These are phyloP conservation scores for Mizuhopecten yessoensis DNA, from an alignment of 1,140 invertebrate genomes.

Conservation along the genomic window DNA sequence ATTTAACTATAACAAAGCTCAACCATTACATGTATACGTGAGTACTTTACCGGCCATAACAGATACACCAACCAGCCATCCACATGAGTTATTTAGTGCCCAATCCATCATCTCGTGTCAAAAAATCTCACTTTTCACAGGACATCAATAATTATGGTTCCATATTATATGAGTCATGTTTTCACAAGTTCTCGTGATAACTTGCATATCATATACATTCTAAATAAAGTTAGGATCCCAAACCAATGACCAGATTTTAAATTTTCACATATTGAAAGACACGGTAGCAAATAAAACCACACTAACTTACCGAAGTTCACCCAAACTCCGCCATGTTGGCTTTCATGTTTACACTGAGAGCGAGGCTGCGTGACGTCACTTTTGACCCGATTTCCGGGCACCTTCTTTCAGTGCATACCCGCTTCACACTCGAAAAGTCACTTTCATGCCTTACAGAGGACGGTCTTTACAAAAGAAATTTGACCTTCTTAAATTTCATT, in stretches of 20 bases:
- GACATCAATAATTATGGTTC: not conserved
- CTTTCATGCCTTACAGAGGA: conserved; percentile 15
- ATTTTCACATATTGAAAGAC: not conserved
- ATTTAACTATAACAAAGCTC: no score
- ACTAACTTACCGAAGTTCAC: not conserved
- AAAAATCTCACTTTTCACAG: not conserved
- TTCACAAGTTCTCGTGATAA: not conserved
- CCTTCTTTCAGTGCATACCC: conserved; percentile 2
- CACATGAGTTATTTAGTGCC: not conserved
- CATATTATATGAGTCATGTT: not conserved
- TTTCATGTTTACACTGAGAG: conserved; percentile 25
- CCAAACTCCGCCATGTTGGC: conserved; percentile 9
- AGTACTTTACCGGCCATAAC: not conserved
- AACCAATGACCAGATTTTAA: not conserved
- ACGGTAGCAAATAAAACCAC: not conserved
- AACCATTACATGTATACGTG: not conserved
- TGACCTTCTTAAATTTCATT: not conserved
- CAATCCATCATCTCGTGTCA: conserved; percentile 14
- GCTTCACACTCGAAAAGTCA: not conserved
- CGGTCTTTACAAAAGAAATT: not conserved
- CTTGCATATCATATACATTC: not conserved
- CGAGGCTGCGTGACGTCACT: conserved; percentile 22
- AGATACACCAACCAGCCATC: not conserved
- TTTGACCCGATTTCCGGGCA: conserved; percentile 20
- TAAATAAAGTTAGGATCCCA: not conserved